Evolutionary conservation across 2,888 invertebrate genomes (phyloP), one percentile per base, ranked within the genome.

Genomic region (Petrophora chlorosata): DNA sequence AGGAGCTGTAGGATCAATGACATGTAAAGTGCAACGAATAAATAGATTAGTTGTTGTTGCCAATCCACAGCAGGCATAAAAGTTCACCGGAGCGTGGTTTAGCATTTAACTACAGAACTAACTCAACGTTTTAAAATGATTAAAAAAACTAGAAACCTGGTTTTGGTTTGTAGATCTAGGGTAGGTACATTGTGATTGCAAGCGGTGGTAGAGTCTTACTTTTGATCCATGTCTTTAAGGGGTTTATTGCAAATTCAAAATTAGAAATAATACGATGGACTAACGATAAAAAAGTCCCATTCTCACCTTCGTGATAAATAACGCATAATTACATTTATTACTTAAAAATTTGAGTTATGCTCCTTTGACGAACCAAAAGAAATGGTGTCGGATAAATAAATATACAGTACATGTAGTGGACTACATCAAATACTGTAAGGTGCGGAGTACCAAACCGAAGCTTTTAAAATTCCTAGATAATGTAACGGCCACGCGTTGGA

Each of bases 381-480:
- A 16, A 48, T 22, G 7, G 14, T 26, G 29, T 38, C 34, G 39
- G 48, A 49, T 48, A 52, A 52, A 52, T 48, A 49, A 43, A 43
- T 51, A 45, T 36, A 13, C 10, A 47, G 17, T 45, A 38, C 38
- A 51, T 44, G n/a, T n/a, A n/a, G n/a, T 23, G 40, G 25, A 38
- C 44, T 39, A 50, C 36, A 48, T 45, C 10, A 44, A 50, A 51
- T 39, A 42, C 29, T 47, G 34, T 32, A 44, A 48, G 46, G 42
- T 52, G 66, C 56, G 60, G 67, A 72, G 67, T 64, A 62, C 69
- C 65, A 71, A 75, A 75, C 73, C 64, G n/a, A 76, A 76, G 85
- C 89, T 89, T 90, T 89, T 87, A 87, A 87, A 86, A 89, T 88
- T 87, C 87, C 86, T 63, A 78, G 79, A 85, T 85, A 86, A 85